A percentile compares a stretch with the other conserved stretches of the same genome.
phyloP scores from a whole-genome alignment of 2,113 vertebrate species.

The Amazona vittata region DNA sequence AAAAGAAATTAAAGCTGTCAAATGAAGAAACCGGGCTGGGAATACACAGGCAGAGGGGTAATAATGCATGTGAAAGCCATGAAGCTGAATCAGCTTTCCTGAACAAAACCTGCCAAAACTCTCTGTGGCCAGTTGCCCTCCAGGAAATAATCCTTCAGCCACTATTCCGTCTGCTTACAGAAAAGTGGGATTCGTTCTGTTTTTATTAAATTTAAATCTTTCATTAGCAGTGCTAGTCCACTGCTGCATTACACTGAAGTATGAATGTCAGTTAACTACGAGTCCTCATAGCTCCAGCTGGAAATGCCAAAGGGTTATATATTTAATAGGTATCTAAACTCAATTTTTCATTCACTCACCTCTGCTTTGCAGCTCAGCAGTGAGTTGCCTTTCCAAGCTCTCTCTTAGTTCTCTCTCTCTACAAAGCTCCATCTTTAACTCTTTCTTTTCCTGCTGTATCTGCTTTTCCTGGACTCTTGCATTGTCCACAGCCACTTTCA shows the following conservation, averaged over 20 bases:
- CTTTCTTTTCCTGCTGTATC: constrained; percentile 90
- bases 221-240: not conserved
- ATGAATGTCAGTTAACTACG: not conserved
- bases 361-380: constrained; percentile 88
- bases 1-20: constrained; percentile 41
- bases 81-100: not conserved
- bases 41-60: not conserved
- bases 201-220: not conserved
- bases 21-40: not conserved
- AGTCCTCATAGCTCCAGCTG: constrained; percentile 9
- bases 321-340: constrained; percentile 2
- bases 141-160: constrained; percentile 35
- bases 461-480: constrained; percentile 88
- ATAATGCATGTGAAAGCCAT: not conserved
- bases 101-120: not conserved
- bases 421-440: constrained; percentile 88
- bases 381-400: constrained; percentile 89
- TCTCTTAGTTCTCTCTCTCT: constrained; percentile 87
- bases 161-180: not conserved
- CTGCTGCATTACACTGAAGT: not conserved
- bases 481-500: constrained; percentile 92
- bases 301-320: constrained; percentile 37
- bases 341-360: constrained; percentile 73
- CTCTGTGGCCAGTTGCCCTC: not conserved
- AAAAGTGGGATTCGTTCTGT: not conserved